These are phyloP conservation scores for Willowsia nigromaculata DNA, from an alignment of 2,888 invertebrate species.

Conservation along the genomic window DNA sequence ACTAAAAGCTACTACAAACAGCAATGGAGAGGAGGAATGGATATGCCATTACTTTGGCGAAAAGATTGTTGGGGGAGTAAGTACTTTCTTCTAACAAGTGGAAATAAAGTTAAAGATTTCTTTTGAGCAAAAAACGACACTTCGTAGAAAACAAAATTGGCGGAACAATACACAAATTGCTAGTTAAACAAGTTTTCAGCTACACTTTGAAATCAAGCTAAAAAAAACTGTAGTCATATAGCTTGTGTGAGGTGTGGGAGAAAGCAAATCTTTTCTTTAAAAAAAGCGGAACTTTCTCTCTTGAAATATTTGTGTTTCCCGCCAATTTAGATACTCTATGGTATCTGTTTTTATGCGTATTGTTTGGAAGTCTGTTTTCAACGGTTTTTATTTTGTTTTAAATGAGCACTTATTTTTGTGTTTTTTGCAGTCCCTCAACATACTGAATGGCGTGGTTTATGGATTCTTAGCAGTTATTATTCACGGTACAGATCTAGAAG, in stretches of 20 bases:
- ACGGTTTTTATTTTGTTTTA: background rate
- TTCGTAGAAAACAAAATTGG: background rate
- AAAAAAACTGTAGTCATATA: too few species aligned
- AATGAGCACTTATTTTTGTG: background rate
- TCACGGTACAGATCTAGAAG: constrained; percentile 38
- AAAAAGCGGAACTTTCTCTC: too few species aligned
- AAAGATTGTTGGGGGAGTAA: constrained; percentile 51
- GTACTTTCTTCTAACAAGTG: background rate
- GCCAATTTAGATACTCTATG: background rate
- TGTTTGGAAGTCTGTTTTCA: too few species aligned
- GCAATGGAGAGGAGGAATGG: background rate
- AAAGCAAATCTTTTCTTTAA: background rate
- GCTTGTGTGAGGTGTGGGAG: too few species aligned
- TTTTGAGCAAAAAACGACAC: background rate
- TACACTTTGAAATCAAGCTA: too few species aligned
- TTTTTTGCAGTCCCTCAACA: constrained; percentile 27
- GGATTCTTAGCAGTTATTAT: constrained; percentile 38
- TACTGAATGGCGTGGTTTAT: constrained; percentile 1
- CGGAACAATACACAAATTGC: constrained; percentile 13
- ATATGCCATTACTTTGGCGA: constrained; percentile 39
- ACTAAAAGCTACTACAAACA: background rate
- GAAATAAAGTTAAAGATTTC: too few species aligned
- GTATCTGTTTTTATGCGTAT: background rate
- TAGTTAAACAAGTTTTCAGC: too few species aligned
- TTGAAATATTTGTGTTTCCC: too few species aligned